phyloP scores from a whole-genome alignment of 2,888 invertebrate species.

The Diarsia mendica region DNA sequence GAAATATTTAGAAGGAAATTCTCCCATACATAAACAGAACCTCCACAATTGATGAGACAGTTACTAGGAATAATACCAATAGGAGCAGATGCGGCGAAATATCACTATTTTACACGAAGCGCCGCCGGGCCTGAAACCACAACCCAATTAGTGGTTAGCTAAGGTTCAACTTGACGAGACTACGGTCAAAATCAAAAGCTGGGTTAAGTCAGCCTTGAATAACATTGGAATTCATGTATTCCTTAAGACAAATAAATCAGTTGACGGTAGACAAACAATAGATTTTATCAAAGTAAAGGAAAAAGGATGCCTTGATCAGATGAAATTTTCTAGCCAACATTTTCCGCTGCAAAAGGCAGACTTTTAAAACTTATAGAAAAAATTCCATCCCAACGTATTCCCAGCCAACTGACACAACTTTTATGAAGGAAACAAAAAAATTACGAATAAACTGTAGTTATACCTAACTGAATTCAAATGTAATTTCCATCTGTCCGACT shows the following conservation, averaged over 20 bases:
- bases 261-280: conserved; percentile 9
- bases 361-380: conserved; percentile 56
- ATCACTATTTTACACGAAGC: conserved; percentile 31
- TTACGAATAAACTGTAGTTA: conserved; percentile 63
- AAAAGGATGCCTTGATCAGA: conserved; percentile 22
- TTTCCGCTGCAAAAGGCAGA: conserved; percentile 38
- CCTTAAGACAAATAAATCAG: conserved; percentile 6
- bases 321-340: conserved; percentile 45
- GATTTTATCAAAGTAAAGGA: conserved; percentile 9
- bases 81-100: conserved; percentile 23
- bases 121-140: conserved; percentile 24
- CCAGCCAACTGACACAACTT: conserved; percentile 63
- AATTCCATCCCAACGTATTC: conserved; percentile 49
- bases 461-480: conserved; percentile 68
- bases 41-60: conserved; percentile 9
- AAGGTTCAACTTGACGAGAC: conserved; percentile 29
- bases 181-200: conserved; percentile 24
- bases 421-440: conserved; percentile 64
- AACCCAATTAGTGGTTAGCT: conserved; percentile 48
- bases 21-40: not conserved
- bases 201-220: conserved; percentile 30
- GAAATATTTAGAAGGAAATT: conserved; percentile 18
- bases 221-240: conserved; percentile 22
- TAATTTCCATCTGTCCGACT: conserved; percentile 66
- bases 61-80: conserved; percentile 35